Conservation (phyloP, 2,113 vertebrate genomes). For the Morphnarchus princeps region DNA sequence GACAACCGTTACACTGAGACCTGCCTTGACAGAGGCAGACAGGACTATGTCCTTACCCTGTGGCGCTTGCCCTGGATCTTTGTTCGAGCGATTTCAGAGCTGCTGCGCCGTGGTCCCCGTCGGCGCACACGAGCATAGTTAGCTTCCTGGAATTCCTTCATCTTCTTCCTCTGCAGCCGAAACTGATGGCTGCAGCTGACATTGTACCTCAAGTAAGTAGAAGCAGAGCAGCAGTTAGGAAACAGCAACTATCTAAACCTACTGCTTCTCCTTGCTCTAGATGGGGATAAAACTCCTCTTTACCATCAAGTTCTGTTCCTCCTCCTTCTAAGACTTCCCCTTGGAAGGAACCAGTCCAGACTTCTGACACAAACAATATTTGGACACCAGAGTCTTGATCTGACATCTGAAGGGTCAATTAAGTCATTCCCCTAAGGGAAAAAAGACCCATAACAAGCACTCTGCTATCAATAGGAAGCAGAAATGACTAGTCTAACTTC, state of each 20-base stretch:
- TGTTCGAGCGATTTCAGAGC: conserved; percentile 81
- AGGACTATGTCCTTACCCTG: conserved; percentile 73
- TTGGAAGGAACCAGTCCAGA: conserved; percentile 4
- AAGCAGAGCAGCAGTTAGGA: not conserved
- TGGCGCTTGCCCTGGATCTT: conserved; percentile 87
- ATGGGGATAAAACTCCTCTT: not conserved
- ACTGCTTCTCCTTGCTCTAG: not conserved
- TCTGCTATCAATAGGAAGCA: not conserved
- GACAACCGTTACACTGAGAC: not conserved
- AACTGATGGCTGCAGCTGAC: conserved; percentile 96
- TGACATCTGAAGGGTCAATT: conserved; percentile 35
- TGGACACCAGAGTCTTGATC: not conserved
- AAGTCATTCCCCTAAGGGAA: conserved; percentile 12
- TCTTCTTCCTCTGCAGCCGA: conserved; percentile 85
- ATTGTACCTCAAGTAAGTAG: conserved; percentile 82
- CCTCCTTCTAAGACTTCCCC: not conserved
- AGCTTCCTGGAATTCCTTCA: conserved; percentile 76
- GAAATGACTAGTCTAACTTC: not conserved
- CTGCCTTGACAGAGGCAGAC: not conserved
- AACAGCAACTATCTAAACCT: not conserved
- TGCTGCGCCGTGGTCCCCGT: conserved; percentile 87
- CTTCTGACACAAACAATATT: conserved; percentile 14
- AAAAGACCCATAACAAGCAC: not conserved
- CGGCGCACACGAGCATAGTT: conserved; percentile 70
- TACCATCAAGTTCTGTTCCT: not conserved